Evolutionary conservation across 1,140 invertebrate genomes (phyloP).

Genomic region (Bombus pascuorum): DNA sequence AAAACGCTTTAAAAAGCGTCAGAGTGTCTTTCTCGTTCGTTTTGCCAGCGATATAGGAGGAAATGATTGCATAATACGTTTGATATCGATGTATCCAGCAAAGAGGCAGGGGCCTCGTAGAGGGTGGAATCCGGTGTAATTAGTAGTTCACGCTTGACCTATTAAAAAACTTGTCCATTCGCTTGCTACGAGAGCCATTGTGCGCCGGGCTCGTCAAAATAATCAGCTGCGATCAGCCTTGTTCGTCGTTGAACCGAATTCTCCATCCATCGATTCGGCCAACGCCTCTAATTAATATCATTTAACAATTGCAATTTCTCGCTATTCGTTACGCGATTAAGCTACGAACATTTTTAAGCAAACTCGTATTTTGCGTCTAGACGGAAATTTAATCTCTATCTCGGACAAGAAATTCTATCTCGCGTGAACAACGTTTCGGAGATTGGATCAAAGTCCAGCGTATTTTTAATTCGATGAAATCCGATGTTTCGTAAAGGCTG

Average conservation of each 20-base stretch:
- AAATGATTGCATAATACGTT: background rate
- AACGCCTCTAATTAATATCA: slow-evolving; percentile 17
- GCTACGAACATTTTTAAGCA: too few species aligned
- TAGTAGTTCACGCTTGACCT: slow-evolving; percentile 47
- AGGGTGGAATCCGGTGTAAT: slow-evolving; percentile 34
- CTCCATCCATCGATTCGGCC: slow-evolving; percentile 3
- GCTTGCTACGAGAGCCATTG: slow-evolving; percentile 19
- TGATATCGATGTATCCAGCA: background rate
- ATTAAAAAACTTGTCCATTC: slow-evolving; percentile 43
- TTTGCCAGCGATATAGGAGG: background rate
- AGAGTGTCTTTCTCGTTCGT: background rate
- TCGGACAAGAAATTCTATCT: background rate
- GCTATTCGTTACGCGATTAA: too few species aligned
- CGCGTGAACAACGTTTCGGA: background rate
- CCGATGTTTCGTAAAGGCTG: background rate
- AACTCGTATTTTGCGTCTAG: background rate
- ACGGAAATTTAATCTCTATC: too few species aligned
- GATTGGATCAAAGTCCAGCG: background rate
- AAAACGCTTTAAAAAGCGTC: background rate
- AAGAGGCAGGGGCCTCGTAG: background rate
- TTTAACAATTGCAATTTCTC: background rate
- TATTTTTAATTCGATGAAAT: background rate
- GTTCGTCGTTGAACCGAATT: background rate
- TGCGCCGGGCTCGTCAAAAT: slow-evolving; percentile 25
- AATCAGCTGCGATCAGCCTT: slow-evolving; percentile 40